Percentiles rank a stretch among this genome's conserved stretches.
Evolutionary conservation across 2,888 invertebrate genomes (phyloP).

Genomic region (Cyaniris semiargus): DNA sequence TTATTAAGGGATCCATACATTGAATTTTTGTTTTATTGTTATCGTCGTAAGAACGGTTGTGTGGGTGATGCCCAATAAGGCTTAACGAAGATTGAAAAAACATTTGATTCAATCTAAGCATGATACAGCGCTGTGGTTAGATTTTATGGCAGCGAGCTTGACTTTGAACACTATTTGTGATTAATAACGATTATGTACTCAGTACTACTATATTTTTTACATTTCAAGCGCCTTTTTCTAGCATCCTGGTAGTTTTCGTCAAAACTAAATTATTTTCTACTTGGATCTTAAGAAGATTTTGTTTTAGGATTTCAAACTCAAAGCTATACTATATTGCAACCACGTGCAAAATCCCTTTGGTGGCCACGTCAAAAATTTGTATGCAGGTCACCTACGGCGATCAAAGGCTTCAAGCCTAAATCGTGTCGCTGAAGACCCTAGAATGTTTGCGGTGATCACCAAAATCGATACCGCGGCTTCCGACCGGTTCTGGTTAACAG

Average conservation of each 20-base stretch:
- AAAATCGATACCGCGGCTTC: conserved; percentile 26
- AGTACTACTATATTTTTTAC: too few relatives aligned
- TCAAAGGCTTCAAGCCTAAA: background rate
- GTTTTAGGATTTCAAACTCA: too few relatives aligned
- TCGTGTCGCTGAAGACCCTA: conserved; percentile 22
- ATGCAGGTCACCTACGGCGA: background rate
- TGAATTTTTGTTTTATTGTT: background rate
- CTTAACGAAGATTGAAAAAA: background rate
- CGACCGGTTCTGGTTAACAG: conserved; percentile 37
- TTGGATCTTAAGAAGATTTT: too few relatives aligned
- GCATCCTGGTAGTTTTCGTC: too few relatives aligned
- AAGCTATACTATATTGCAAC: background rate
- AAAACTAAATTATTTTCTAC: too few relatives aligned
- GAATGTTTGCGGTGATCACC: conserved; percentile 9
- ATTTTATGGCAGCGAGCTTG: background rate
- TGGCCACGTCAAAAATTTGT: background rate
- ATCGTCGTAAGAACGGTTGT: background rate
- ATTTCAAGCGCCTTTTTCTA: too few relatives aligned
- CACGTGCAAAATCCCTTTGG: too few relatives aligned
- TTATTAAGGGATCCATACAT: background rate
- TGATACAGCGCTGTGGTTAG: background rate
- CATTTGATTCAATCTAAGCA: background rate
- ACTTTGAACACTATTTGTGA: background rate
- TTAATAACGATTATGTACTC: too few relatives aligned
- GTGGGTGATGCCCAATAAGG: conserved; percentile 11